Base-by-base conservation (phyloP, 2,888 invertebrate genomes). In the Xylocampa areola region DNA sequence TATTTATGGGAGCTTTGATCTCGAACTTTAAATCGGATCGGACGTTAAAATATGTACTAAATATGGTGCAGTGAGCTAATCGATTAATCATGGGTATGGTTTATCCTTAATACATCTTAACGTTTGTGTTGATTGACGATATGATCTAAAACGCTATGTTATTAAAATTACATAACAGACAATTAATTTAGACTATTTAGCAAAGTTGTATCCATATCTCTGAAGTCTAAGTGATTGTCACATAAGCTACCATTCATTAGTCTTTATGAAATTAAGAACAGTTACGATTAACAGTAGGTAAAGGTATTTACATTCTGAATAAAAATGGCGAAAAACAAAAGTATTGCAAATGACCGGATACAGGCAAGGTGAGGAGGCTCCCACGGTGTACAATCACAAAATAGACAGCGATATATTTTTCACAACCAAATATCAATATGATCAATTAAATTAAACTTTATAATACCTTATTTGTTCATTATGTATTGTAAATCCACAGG, bases 281-380 rank as follows among this genome's bases (percentile, higher is more conserved):
- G 61, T 60, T 61, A 43, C 58, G 70, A 61, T 51, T 58, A 63
- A 73, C 68, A 66, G 68, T 74, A 62, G 32, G 43, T 68, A 65
- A 62, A 40, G 27, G 44, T 54, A 75, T 77, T 76, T 75, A 68
- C 70, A 79, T 79, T 78, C 77, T 74, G 66, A 75, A 76, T 73
- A 76, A 78, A 72, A 75, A 57, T 68, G 55, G 47, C 59, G 63
- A 72, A 72, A 73, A 76, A 73, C 74, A 71, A 72, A 57, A 68
- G 61, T 40, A 55, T 62, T 50, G 54, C 51, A 53, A 63, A 48
- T 62, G 68, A 78, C 55, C 83, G 82, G 82, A 85, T 81, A 77
- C 69, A 72, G 55, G 40, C 78, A 76, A 81, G 80, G 80, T 69
- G 68, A 81, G 55, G 54, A 61, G 63, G 66, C 71, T 86, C 85